Evolutionary conservation across 1,140 invertebrate genomes (phyloP), one percentile per base, ranked within the genome.

Genomic region (Drosophila ercepeae): DNA sequence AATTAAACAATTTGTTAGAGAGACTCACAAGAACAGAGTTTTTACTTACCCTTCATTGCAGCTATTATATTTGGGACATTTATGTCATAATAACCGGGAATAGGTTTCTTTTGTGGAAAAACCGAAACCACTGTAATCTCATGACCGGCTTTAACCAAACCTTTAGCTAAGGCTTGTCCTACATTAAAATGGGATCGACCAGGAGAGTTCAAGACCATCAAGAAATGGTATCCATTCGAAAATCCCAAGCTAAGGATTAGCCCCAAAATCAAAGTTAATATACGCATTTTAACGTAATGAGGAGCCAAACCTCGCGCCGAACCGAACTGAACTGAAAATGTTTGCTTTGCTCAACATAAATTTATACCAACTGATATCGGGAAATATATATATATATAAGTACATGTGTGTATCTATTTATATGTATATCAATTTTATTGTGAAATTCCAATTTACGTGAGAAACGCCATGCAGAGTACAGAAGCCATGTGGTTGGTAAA

Each of bases 171-270:
- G 0, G 89, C 79, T 8, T 93, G 92, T 14, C 93, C 93, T 41
- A 94, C 89, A 46, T 92, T 91, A 23, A 92, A 93, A 67, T 94
- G 94, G 50, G 94, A 94, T 67, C 92, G 92, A 0, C 83, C 91
- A 1, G 90, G 79, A 8, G 92, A 79, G 0, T 92, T 91, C 51
- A 93, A 91, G 2, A 94, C 44, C 7, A 92, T 93, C 16, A 89
- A 60, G 32, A 68, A 72, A n/a, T 75, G 76, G 46, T 82, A 89
- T 27, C 55, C 71, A 50, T 7, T 32, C 8, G 44, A 50, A 27
- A 16, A 14, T 2, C 18, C 41, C 21, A 65, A 11, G 29, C 42
- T 53, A 8, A 51, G 7, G 6, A 74, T 4, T n/a, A 74, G 25
- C 29, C 21, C 46, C 29, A 67, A 36, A 2, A 57, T 27, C 46